Evolutionary conservation across 1,140 invertebrate genomes (phyloP).

Genomic region (Sitobion miscanthi): DNA sequence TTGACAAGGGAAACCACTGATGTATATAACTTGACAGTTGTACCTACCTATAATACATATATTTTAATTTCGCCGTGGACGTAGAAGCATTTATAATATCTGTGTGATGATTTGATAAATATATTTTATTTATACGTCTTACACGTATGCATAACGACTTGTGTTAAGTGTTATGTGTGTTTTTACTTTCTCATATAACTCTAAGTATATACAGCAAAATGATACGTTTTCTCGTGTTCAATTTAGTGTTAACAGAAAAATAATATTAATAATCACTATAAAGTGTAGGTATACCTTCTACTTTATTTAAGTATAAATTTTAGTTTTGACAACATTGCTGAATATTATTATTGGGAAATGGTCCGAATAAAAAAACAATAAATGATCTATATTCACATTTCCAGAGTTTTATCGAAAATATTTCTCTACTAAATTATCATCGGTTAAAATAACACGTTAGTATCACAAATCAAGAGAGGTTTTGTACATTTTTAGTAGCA

Average conservation of each 20-base stretch:
- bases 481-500: neutral
- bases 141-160: neutral
- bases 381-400: constrained; percentile 23
- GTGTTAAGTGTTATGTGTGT: neutral
- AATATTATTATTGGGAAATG: constrained; percentile 33
- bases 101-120: neutral
- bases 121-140: neutral
- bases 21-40: neutral
- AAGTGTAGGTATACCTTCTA: neutral
- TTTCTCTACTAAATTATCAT: neutral
- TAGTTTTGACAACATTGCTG: neutral
- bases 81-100: neutral
- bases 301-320: neutral
- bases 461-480: neutral
- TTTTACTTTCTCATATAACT: neutral
- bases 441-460: neutral
- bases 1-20: neutral
- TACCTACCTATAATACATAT: neutral
- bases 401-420: neutral
- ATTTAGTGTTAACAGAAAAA: constrained; percentile 2
- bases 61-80: neutral
- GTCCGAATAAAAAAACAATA: neutral
- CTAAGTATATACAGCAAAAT: neutral
- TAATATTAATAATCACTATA: neutral
- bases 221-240: neutral